Evolutionary conservation across 2,888 invertebrate species (phyloP), one percentile per base, ranked within the genome.

Genomic region (Ypsolopha scabrella): DNA sequence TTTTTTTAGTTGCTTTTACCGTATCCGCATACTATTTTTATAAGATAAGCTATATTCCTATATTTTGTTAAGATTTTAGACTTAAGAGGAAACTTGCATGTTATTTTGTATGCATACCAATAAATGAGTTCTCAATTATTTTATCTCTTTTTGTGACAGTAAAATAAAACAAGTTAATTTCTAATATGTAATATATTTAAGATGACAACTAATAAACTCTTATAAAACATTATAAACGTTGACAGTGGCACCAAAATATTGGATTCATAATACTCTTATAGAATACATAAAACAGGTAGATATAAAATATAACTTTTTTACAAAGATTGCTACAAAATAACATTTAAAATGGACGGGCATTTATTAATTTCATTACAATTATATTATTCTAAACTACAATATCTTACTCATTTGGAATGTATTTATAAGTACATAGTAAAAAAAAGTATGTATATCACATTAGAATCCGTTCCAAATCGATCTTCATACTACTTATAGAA

Each of bases 1-100:
- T 4, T 3, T 24, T 24, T 24, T 24, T 24, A 24, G 24, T 24
- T 24, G 24, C 24, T 24, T 24, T 24, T 24, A 4, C 24, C 24
- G 24, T 24, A 24, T 24, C 24, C 24, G 24, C 24, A 24, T 63
- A 53, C 57, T 65, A 64, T 60, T 62, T 69, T 67, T 73, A 64
- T 65, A 63, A 57, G 60, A 57, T 72, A 77, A 76, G 69, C 59
- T 76, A 75, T 80, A 82, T 80, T 80, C 80, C 77, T 83, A 82
- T 81, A 81, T 82, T 81, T 82, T 81, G 78, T 58, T 79, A 78
- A 70, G 68, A 65, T 61, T 59, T 62, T 55, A 71, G 70, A 66
- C 58, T 57, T 39, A 56, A 59, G 68, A 63, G 60, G 52, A 50
- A 53, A 58, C 24, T 24, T 24, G 62, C 64, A 67, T 61, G 65